Evolutionary conservation across 2,797 vertebrate species (phyloP).

Genomic region (Sebastiscus albofasciatus): DNA sequence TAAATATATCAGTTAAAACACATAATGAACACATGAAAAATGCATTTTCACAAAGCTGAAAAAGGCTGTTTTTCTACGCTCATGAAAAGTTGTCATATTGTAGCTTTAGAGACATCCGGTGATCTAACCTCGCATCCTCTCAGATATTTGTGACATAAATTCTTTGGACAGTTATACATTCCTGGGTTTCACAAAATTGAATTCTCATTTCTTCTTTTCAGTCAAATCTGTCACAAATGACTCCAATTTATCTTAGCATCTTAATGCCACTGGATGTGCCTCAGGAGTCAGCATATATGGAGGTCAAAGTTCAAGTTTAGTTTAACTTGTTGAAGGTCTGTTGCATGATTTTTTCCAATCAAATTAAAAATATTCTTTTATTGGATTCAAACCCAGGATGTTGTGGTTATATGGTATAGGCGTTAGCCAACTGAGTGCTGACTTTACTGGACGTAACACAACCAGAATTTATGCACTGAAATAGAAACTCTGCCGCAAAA

Average conservation of each 20-base stretch:
- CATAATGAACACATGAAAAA: neutral
- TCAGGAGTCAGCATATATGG: neutral
- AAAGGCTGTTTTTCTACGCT: neutral
- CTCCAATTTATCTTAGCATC: neutral
- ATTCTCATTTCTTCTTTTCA: neutral
- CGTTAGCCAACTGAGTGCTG: slow-evolving; percentile 16
- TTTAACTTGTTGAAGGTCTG: neutral
- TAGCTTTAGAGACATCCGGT: neutral
- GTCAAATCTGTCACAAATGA: neutral
- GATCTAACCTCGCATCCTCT: neutral
- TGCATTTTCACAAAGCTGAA: neutral
- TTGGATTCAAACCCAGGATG: slow-evolving; percentile 30
- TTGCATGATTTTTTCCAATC: neutral
- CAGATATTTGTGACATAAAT: neutral
- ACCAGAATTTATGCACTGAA: slow-evolving; percentile 23
- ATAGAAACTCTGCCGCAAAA: neutral
- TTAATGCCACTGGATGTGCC: neutral
- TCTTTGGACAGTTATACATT: neutral
- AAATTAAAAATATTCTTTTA: slow-evolving; percentile 45
- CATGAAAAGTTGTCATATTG: neutral
- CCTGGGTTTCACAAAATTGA: neutral
- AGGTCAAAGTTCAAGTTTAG: neutral
- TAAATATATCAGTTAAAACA: neutral
- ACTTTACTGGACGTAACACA: slow-evolving; percentile 1
- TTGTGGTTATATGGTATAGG: slow-evolving; percentile 13